Evolutionary conservation across 2,797 vertebrate genomes (phyloP), one percentile per base, ranked within the genome.

Genomic region (Brotula barbata): DNA sequence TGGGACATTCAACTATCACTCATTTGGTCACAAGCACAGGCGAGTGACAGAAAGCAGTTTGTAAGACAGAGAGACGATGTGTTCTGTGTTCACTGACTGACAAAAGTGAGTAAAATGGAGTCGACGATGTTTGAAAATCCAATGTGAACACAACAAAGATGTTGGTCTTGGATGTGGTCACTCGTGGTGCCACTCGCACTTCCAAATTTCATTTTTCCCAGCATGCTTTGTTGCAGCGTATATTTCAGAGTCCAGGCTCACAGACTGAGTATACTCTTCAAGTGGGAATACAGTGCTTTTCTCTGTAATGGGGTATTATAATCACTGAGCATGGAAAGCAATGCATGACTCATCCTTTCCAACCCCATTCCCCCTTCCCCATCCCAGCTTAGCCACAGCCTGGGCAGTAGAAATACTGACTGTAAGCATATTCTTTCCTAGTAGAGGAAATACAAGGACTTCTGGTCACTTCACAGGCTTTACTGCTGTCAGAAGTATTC

Each of bases 331-430:
- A 87, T 87, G 87, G 89, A 89, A 88, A 88, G 86, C 81, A 76
- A 77, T 80, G 88, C 61, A 79, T 90, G 88, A 91, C 71, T 91
- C 90, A 90, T 89, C 81, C 81, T 89, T 90, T 90, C 88, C 90
- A 82, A 86, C 76, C 82, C 68, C 70, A 70, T 62, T 71, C 81
- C 42, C 55, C 82, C 79, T 66, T 73, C 77, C 80, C 58, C 65
- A 50, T 64, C 77, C 2, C 45, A 58, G 82, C 76, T 59, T 41
- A 75, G 81, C 88, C 86, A 71, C 87, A 89, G 82, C 73, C 71
- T 72, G 76, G 73, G 71, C 80, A 63, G 52, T 23, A 71, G 67
- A 87, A 88, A 79, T 73, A 74, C 73, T 79, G 66, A 78, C 70
- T 58, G 74, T 83, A 87, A 88, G 88, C 86, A 84, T 70, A 86